Percentiles rank a stretch among this genome's conserved stretches.
Evolutionary conservation across 2,797 vertebrate genomes (phyloP).

Genomic region (Serranus cabrilla): DNA sequence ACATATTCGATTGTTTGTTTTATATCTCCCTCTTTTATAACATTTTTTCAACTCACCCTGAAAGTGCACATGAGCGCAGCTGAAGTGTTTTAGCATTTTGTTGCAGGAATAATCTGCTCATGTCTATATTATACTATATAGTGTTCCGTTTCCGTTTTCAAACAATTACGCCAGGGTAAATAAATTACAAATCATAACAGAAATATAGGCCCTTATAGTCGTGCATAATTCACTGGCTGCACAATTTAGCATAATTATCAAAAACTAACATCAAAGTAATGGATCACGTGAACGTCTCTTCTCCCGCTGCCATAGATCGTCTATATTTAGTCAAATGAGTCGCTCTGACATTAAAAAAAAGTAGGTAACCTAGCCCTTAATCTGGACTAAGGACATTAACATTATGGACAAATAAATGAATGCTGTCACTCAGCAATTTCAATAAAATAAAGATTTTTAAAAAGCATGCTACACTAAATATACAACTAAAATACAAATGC

Average conservation of each 20-base stretch:
- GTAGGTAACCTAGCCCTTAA: neutral
- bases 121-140: neutral
- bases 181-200: neutral
- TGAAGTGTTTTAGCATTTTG: neutral
- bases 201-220: accelerated
- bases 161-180: accelerated
- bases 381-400: neutral
- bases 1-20: neutral
- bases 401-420: neutral
- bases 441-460: too few relatives aligned
- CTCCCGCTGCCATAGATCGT: conserved; percentile 60
- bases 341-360: neutral
- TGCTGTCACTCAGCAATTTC: neutral
- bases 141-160: neutral
- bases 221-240: neutral
- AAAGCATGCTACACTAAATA: too few relatives aligned
- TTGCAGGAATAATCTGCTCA: neutral
- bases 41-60: neutral
- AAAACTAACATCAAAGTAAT: conserved; percentile 2
- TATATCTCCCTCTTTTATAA: neutral
- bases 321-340: neutral
- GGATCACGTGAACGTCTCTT: conserved; percentile 49
- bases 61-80: neutral
- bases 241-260: neutral
- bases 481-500: too few relatives aligned